Evolutionary conservation across 2,797 vertebrate species (phyloP).

Genomic region (Ispidina lecontei): DNA sequence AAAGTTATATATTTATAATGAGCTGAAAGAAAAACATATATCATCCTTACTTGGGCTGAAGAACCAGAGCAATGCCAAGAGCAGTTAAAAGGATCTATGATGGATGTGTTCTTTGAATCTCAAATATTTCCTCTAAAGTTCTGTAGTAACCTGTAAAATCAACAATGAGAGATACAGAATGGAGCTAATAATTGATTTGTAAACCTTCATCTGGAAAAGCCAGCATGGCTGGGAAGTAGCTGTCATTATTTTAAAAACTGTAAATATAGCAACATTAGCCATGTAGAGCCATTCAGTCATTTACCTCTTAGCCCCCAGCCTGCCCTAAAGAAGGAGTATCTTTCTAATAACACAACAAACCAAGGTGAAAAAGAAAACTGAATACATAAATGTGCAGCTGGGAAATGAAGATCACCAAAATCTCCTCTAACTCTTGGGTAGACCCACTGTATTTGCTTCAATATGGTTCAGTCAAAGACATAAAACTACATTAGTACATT

Average conservation of each 20-base stretch:
- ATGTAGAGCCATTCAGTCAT: neutral
- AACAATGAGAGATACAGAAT: neutral
- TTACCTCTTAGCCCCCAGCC: neutral
- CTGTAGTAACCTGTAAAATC: neutral
- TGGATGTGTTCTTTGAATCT: neutral
- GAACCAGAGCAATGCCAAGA: neutral
- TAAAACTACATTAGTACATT: constrained; percentile 21
- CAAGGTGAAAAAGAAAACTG: neutral
- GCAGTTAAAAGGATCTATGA: neutral
- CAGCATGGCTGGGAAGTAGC: neutral
- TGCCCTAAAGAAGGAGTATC: neutral
- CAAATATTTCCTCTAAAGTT: neutral
- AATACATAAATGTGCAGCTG: neutral
- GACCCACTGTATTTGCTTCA: constrained; percentile 40
- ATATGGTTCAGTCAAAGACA: neutral
- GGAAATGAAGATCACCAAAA: constrained; percentile 39
- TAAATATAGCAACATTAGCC: neutral
- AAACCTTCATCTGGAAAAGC: neutral
- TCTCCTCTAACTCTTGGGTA: constrained; percentile 56
- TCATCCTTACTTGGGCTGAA: constrained; percentile 29
- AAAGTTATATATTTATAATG: neutral
- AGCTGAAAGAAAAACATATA: constrained; percentile 3
- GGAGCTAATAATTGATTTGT: neutral
- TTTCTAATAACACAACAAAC: neutral
- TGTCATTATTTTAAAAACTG: neutral